These are phyloP conservation scores for Patella vulgata DNA, from an alignment of 1,140 invertebrate species.

Conservation along the genomic window DNA sequence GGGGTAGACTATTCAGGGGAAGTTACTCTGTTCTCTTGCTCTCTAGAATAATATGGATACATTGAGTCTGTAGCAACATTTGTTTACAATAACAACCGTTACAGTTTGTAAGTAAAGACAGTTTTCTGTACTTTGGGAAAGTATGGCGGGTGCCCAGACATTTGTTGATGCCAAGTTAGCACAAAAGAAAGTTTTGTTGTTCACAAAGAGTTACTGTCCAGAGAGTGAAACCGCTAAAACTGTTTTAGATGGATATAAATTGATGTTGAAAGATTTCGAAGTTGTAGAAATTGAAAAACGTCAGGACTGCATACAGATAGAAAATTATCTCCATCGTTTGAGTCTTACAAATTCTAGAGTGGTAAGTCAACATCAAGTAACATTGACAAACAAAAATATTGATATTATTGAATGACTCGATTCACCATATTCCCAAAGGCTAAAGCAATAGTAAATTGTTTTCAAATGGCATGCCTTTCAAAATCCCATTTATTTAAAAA, in stretches of 20 bases:
- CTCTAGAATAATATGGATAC: no score
- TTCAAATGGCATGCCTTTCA: not conserved
- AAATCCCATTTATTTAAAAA: not conserved
- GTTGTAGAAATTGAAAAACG: conserved; percentile 57
- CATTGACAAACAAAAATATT: not conserved
- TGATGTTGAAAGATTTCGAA: conserved; percentile 44
- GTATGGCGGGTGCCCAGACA: conserved; percentile 43
- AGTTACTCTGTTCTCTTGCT: no score
- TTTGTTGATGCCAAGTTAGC: conserved; percentile 60
- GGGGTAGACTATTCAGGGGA: no score
- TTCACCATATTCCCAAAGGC: not conserved
- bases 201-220: conserved; percentile 55
- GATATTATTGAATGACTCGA: not conserved
- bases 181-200: conserved; percentile 58
- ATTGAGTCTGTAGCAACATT: no score
- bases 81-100: no score
- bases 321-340: conserved; percentile 61
- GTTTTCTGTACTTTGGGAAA: no score
- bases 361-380: conserved; percentile 31
- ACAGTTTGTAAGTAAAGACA: no score
- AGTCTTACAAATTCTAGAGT: conserved; percentile 55
- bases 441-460: not conserved
- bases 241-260: conserved; percentile 44
- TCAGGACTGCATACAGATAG: conserved; percentile 59
- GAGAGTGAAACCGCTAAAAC: conserved; percentile 45